Percentiles rank a stretch among this genome's conserved stretches.
These are phyloP conservation scores for Gymnogyps californianus DNA, from an alignment of 2,113 vertebrate genomes.

Conservation along the genomic window DNA sequence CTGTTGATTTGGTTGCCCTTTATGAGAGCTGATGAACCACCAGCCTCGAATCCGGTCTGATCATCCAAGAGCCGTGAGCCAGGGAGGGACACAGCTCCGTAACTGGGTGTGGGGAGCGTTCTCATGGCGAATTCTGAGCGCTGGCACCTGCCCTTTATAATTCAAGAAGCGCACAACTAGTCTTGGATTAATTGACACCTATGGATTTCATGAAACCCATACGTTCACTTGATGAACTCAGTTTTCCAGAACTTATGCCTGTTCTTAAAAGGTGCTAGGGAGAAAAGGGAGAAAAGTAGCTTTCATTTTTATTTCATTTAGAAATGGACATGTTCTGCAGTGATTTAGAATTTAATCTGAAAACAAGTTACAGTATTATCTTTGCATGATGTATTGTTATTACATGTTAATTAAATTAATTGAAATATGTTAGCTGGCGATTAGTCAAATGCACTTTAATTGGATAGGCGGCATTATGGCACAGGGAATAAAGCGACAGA, in stretches of 20 bases:
- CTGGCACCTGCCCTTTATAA: background rate
- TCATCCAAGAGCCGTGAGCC: rapidly evolving
- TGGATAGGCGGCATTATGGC: rapidly evolving
- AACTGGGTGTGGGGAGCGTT: too few relatives aligned
- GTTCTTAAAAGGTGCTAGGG: rapidly evolving
- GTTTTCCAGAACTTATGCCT: background rate
- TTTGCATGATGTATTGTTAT: background rate
- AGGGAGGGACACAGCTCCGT: rapidly evolving
- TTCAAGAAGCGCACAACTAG: background rate
- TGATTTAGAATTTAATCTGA: background rate
- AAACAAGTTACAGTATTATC: background rate
- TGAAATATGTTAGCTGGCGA: background rate
- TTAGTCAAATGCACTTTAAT: background rate
- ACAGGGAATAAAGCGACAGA: background rate
- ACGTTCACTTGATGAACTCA: rapidly evolving
- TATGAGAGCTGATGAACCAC: background rate
- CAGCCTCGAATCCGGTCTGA: rapidly evolving
- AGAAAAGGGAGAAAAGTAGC: background rate
- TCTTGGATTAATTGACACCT: background rate
- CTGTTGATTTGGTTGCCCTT: too few relatives aligned
- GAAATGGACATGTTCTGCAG: background rate
- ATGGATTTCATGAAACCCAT: background rate
- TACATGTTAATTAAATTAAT: background rate
- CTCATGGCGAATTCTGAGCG: background rate
- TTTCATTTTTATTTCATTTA: background rate